A percentile compares a stretch with the other conserved stretches of the same genome.
These are phyloP conservation scores for Chrysopilus asiliformis DNA, from an alignment of 2,888 invertebrate genomes.

Conservation along the genomic window DNA sequence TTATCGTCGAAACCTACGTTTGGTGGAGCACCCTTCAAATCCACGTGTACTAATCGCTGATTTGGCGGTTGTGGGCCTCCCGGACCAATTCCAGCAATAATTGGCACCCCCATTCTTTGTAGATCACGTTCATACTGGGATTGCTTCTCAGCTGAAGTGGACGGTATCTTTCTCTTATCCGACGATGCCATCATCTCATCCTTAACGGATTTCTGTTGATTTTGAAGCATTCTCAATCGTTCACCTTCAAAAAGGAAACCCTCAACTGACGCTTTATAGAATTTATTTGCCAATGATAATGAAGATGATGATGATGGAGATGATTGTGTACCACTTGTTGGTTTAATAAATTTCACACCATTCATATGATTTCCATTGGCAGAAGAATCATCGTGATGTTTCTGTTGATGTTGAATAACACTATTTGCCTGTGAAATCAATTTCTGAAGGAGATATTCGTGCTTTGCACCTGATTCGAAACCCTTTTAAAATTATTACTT, in stretches of 20 bases:
- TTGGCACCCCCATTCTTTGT: constrained; percentile 34
- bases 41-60: constrained; percentile 54
- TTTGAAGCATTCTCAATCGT: constrained; percentile 32
- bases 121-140: constrained; percentile 31
- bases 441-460: constrained; percentile 31
- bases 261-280: constrained; percentile 20
- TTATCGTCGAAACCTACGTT: constrained; percentile 27
- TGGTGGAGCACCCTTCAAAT: constrained; percentile 66
- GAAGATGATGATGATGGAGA: constrained; percentile 1
- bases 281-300: neutral
- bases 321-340: constrained; percentile 15
- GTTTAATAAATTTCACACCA: constrained; percentile 15
- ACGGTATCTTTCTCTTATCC: constrained; percentile 24
- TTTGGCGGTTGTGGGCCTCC: constrained; percentile 30
- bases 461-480: constrained; percentile 16
- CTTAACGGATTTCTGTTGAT: constrained; percentile 32
- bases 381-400: constrained; percentile 6
- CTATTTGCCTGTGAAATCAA: constrained; percentile 34
- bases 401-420: constrained; percentile 23
- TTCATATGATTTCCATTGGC: constrained; percentile 18
- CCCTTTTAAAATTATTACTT: neutral
- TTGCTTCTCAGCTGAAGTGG: constrained; percentile 29
- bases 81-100: constrained; percentile 32
- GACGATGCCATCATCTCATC: constrained; percentile 32
- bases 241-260: constrained; percentile 34